Evolutionary conservation across 2,113 vertebrate genomes (phyloP), one percentile per base, ranked within the genome.

Genomic region (Toxostoma redivivum): DNA sequence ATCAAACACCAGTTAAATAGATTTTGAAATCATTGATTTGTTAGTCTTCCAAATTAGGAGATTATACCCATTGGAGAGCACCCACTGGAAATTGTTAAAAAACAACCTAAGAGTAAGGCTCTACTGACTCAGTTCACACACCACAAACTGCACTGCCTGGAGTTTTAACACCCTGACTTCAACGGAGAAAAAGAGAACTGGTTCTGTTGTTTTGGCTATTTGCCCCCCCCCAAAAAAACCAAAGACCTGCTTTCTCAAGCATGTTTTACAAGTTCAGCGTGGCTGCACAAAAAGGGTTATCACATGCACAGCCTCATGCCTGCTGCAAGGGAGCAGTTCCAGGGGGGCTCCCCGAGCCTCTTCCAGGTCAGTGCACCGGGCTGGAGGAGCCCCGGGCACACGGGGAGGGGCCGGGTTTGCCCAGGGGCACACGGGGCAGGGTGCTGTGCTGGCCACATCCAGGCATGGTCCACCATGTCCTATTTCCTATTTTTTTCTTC

Each of bases 161-260:
- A 66, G n/a, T 42, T 70, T 42, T 61, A 78, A 71, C 33, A 91
- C 11, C n/a, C 57, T 9, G 23, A 51, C 33, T 79, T 38, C 13
- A 12, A 72, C 5, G 18, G 28, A 45, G 7, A 54, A 65, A 62
- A 62, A 72, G 16, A 79, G 40, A 86, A 72, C 8, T 5, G 30
- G 45, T 81, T 56, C 70, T 15, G 25, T 33, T 72, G 70, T 79
- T 91, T 40, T 21, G 24, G 51, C 56, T 78, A 67, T 38, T 33
- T 19, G 37, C 20, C 17, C 12, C 12, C 1, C 1, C 5, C 4
- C 14, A 15, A 14, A 56, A 28, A 76, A 53, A 21, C 7, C 69
- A 74, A 76, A 93, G 87, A 76, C 65, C 78, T 91, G 88, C 85
- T 89, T 95, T 95, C 89, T 87, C 86, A 88, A 81, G 69, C 84